phyloP scores from a whole-genome alignment of 2,797 vertebrate genomes.

The Botia almorhae region DNA sequence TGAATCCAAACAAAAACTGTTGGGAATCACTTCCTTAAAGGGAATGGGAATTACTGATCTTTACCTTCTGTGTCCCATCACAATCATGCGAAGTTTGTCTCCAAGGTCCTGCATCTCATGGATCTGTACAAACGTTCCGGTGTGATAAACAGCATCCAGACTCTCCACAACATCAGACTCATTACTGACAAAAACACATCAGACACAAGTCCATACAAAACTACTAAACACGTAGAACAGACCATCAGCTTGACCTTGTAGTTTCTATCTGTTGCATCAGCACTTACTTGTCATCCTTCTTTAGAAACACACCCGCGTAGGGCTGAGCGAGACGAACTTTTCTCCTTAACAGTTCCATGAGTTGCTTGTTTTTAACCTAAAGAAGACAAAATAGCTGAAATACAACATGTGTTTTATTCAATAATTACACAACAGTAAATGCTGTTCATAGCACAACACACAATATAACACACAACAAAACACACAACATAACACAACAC shows the following conservation, averaged over 20 bases:
- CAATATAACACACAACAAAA: too few relatives aligned
- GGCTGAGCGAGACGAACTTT: conserved; percentile 96
- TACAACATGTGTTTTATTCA: background rate
- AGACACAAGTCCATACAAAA: background rate
- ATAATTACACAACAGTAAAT: background rate
- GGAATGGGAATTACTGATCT: background rate
- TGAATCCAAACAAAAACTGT: too few relatives aligned
- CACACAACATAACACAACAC: too few relatives aligned
- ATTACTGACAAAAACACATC: conserved; percentile 75
- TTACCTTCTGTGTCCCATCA: conserved; percentile 96
- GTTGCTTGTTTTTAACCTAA: conserved; percentile 91
- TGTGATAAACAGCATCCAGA: conserved; percentile 88
- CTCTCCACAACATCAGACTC: conserved; percentile 92
- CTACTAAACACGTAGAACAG: background rate
- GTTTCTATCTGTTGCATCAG: background rate
- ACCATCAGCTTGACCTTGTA: background rate
- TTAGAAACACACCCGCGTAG: conserved; percentile 94
- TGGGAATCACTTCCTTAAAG: too few relatives aligned
- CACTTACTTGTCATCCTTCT: conserved; percentile 90
- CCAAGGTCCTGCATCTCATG: conserved; percentile 99
- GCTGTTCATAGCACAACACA: too few relatives aligned
- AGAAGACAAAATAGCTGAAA: background rate
- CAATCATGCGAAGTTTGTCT: conserved; percentile 96
- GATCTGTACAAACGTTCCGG: conserved; percentile 96
- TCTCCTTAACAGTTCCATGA: conserved; percentile 92